Conservation (phyloP, 2,888 invertebrate species). For the Epicampocera succincta region DNA sequence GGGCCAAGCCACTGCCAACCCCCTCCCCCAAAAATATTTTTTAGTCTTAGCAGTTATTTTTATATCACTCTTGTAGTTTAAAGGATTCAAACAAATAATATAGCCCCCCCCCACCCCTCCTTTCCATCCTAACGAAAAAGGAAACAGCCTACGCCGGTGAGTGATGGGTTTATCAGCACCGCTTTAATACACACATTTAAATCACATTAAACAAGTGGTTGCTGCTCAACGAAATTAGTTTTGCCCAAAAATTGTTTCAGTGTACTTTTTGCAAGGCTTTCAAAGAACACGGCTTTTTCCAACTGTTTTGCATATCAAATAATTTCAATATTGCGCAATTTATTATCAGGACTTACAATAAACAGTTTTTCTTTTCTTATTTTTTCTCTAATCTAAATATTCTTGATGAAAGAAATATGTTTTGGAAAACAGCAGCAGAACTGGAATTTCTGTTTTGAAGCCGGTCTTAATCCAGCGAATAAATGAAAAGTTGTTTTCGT, state of each 20-base stretch:
- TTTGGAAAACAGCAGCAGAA: conserved; percentile 24
- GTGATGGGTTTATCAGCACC: no score
- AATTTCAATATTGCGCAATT: neutral
- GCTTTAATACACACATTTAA: no score
- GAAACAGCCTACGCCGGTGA: no score
- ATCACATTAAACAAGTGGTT: no score
- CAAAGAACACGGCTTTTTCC: neutral
- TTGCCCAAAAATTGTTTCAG: conserved; percentile 4
- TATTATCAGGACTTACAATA: neutral
- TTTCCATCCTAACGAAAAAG: no score
- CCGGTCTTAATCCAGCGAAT: conserved; percentile 3
- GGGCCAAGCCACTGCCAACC: no score
- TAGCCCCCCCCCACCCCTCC: no score
- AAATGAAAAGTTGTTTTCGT: conserved; percentile 57
- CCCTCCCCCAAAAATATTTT: no score
- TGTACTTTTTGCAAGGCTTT: conserved; percentile 5
- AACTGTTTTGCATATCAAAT: conserved; percentile 16
- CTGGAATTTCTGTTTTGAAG: conserved; percentile 23
- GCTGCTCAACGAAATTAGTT: neutral
- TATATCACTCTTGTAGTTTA: no score
- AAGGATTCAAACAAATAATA: no score
- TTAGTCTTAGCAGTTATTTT: no score
- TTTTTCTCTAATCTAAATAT: conserved; percentile 8
- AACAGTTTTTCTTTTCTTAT: neutral
- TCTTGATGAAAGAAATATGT: conserved; percentile 30